Evolutionary conservation across 2,113 vertebrate species (phyloP), one percentile per base, ranked within the genome.

Genomic region (Embiotoca jacksoni): DNA sequence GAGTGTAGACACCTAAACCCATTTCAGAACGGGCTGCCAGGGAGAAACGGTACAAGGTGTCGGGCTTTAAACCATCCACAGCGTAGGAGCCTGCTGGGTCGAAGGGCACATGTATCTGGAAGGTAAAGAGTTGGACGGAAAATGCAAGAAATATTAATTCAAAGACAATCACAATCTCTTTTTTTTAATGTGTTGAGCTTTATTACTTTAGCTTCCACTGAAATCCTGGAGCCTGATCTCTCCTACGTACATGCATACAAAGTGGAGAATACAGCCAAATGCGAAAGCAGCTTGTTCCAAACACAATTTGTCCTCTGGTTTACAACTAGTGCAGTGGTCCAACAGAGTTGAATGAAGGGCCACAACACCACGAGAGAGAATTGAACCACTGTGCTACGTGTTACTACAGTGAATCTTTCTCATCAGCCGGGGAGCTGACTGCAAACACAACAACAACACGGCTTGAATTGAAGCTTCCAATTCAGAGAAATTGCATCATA

Each of bases 1-100:
- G 95, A 1, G 97, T 99, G 88, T 95, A 97, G 88, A 98, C 97
- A 1, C 97, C 97, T 60, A 98, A 92, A 7, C 97, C 97, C 91
- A 97, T 90, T 72, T 97, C 96, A 0, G 97, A 98, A 50, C 95
- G 96, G 70, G 97, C 97, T 0, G 97, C 97, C 89, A 99, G 90
- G 3, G 95, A 95, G 91, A 99, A 99, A 66, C 37, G 92, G 90
- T 99, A 99, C 67, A 95, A 75, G 0, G 96, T 99, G 88, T 98
- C 94, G 0, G 96, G 96, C 91, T 97, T 98, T 83, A 99, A 93
- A 80, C 95, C 95, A 60, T 97, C 96, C 56, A 98, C 94, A 0
- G 95, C 94, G 14, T 97, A 96, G 0, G 95, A 97, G 23, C 96
- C 96, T 0, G 94, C 92, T 23, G 97, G 97, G 84, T 96, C 91